These are phyloP conservation scores for Notodonta dromedarius DNA, from an alignment of 2,888 invertebrate genomes.

Conservation along the genomic window DNA sequence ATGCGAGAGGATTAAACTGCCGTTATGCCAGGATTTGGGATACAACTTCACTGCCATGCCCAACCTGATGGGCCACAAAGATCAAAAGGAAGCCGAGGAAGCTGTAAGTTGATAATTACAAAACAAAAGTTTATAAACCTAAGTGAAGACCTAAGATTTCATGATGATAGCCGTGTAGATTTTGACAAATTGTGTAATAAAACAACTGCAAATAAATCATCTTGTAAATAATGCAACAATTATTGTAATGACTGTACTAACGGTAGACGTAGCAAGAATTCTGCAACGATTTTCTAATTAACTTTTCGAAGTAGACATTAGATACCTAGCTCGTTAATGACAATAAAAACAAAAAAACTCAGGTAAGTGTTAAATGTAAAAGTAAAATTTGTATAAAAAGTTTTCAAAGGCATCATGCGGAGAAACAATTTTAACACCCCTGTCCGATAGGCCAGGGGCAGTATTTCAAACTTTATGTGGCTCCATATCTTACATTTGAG, in stretches of 20 bases:
- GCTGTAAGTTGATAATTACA: constrained; percentile 82
- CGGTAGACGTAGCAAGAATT: neutral
- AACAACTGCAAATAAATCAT: neutral
- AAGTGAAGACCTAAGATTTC: neutral
- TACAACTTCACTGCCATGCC: constrained; percentile 96
- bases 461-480: constrained; percentile 10
- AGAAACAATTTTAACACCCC: constrained; percentile 10
- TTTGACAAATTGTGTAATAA: neutral
- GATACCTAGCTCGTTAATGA: neutral
- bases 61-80: constrained; percentile 91
- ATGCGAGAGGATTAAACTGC: constrained; percentile 91
- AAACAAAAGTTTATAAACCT: neutral
- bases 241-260: neutral
- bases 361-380: neutral
- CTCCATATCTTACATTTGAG: constrained; percentile 23
- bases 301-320: neutral
- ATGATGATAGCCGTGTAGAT: neutral
- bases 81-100: constrained; percentile 91
- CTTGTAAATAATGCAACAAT: neutral
- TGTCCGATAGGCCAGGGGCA: neutral
- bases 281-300: neutral
- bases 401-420: neutral
- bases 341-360: neutral
- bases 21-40: constrained; percentile 91
- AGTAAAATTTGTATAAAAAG: neutral